phyloP scores from a whole-genome alignment of 2,113 vertebrate species.

The Melospiza georgiana region DNA sequence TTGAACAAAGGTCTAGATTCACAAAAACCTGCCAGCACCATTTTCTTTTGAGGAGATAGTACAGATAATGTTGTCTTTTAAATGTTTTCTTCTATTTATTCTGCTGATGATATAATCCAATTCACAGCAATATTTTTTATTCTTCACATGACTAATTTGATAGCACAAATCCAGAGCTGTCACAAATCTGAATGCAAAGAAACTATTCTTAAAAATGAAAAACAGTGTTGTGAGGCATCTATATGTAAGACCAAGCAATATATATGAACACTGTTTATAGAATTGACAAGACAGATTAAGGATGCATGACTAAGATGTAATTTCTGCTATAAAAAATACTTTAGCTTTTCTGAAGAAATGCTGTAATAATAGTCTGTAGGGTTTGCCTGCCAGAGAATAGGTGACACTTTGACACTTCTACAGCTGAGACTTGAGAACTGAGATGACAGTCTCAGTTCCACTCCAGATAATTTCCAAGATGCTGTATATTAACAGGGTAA shows the following conservation, averaged over 20 bases:
- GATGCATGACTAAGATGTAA: not conserved
- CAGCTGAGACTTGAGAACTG: not conserved
- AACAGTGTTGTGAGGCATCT: not conserved
- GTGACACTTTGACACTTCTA: conserved; percentile 52
- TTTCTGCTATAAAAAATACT: not conserved
- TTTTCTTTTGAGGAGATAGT: not conserved
- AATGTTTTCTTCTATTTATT: not conserved
- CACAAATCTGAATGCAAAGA: not conserved
- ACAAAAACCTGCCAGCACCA: not conserved
- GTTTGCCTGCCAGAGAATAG: conserved; percentile 55
- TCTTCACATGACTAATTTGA: not conserved
- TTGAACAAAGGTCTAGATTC: not conserved
- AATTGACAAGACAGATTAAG: not conserved
- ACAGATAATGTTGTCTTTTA: not conserved
- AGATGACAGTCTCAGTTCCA: conserved; percentile 57
- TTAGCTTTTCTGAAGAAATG: not conserved
- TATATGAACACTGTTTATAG: not conserved
- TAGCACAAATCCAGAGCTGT: not conserved
- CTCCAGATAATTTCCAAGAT: conserved; percentile 64
- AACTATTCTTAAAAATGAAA: not conserved
- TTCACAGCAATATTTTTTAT: not conserved
- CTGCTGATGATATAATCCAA: not conserved
- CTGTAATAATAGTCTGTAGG: not conserved
- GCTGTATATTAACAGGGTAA: conserved; percentile 49
- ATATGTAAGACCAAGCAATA: not conserved